Evolutionary conservation across 2,888 invertebrate species (phyloP), one percentile per base, ranked within the genome.

Genomic region (Ommatoiulus sabulosus): DNA sequence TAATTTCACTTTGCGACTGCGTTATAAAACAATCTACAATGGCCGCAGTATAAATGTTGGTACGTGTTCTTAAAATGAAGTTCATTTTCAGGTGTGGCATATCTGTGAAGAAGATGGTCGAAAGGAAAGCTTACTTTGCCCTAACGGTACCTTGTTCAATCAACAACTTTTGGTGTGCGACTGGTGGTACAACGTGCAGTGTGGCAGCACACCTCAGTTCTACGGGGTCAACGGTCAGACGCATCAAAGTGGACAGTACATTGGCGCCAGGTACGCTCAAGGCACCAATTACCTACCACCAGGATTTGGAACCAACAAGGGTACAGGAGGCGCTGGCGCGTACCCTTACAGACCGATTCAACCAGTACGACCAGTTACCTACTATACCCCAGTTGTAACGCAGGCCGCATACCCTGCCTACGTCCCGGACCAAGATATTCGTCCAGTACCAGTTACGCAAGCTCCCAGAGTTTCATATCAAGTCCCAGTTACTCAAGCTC

Each of bases 161-260:
- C 89, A 92, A 72, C 88, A 89, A 44, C 17, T 86, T 15, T 80
- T 90, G 35, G 88, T 88, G 20, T 90, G 90, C 44, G 90, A 90
- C 63, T 90, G 90, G 90, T 90, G 89, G 89, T 89, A 89, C 88
- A 90, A 90, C 72, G 90, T 90, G 8, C 88, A 90, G 43, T 90
- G 90, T 80, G 80, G 80, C 8, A 46, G 8, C n/a, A 85, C 88
- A 0, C 88, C 84, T 2, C 80, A 63, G 12, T 88, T 48, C 35
- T 88, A 88, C n/a, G 86, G 85, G 0, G 52, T 12, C 24, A 88
- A 85, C 48, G 35, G 84, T 24, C 88, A 88, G 48, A 24, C 57
- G 3, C 44, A 63, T 0, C 87, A n/a, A 5, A 57, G 43, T 63
- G 87, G 63, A 48, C 87, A 87, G 63, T 57, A 43, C 84, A 10